Evolutionary conservation across 2,113 vertebrate genomes (phyloP).

Genomic region (Carettochelys insculpta): DNA sequence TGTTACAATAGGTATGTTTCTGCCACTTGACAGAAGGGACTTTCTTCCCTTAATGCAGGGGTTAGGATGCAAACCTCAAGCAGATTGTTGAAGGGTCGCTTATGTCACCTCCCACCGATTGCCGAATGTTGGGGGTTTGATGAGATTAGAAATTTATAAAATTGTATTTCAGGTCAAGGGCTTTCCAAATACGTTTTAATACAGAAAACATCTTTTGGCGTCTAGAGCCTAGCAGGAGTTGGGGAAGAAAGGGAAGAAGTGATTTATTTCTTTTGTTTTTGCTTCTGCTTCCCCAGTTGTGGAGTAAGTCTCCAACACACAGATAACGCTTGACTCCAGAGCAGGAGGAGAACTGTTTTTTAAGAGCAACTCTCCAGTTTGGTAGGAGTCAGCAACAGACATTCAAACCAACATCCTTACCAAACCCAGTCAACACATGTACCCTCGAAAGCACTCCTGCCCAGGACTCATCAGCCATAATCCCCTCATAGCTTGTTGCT

Average conservation of each 20-base stretch:
- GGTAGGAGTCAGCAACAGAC: background rate
- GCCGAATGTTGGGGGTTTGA: background rate
- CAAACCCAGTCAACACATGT: fast-evolving
- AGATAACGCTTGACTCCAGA: background rate
- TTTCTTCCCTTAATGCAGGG: background rate
- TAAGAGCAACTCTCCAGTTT: no score
- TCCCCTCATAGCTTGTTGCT: background rate
- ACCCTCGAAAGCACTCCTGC: background rate
- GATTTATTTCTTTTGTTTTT: background rate
- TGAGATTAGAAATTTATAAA: background rate
- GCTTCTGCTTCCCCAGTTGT: background rate
- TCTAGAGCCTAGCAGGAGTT: background rate
- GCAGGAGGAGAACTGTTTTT: background rate
- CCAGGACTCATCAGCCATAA: background rate
- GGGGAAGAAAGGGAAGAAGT: background rate
- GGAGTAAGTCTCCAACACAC: background rate
- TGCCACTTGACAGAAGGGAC: background rate
- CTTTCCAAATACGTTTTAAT: background rate
- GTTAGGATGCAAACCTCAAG: background rate
- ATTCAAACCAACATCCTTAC: background rate
- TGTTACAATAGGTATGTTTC: background rate
- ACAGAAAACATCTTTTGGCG: background rate
- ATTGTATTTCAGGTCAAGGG: background rate
- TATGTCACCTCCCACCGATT: background rate
- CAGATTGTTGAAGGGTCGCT: background rate